Conservation (phyloP, 2,888 invertebrate species). For the Antheraea yamamai region DNA sequence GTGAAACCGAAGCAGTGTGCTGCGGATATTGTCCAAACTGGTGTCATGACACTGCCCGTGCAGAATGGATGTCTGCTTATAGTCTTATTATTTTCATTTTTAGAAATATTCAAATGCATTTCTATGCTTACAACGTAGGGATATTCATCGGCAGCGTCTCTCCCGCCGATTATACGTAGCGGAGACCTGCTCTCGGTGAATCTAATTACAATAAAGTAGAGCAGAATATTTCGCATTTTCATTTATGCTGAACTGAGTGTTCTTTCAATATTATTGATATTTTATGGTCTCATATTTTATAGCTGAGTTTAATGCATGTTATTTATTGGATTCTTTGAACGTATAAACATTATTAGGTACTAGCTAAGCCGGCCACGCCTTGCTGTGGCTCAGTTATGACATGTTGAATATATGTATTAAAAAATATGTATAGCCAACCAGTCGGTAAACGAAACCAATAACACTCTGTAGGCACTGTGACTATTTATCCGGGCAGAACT, state of each 20-base stretch:
- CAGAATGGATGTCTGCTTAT: not conserved
- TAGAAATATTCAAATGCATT: not conserved
- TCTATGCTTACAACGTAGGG: conserved; percentile 1
- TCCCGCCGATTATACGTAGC: conserved; percentile 11
- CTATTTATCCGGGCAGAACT: no score
- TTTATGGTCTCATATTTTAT: not conserved
- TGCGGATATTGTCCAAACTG: not conserved
- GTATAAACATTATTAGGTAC: not conserved
- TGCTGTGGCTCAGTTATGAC: no score
- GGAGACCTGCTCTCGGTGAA: not conserved
- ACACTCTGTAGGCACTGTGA: no score
- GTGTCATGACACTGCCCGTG: not conserved
- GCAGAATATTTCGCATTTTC: not conserved
- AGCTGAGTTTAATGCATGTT: not conserved
- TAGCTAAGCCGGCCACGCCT: no score
- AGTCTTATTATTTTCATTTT: not conserved
- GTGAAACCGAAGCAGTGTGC: not conserved
- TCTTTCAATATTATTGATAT: not conserved
- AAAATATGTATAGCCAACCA: no score
- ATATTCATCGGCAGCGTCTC: not conserved
- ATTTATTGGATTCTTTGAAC: not conserved
- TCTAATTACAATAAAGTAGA: not conserved
- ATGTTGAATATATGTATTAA: no score
- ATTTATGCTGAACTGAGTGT: not conserved
- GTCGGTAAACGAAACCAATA: no score